Evolutionary conservation across 2,113 vertebrate species (phyloP).

Genomic region (Halichoeres trimaculatus): DNA sequence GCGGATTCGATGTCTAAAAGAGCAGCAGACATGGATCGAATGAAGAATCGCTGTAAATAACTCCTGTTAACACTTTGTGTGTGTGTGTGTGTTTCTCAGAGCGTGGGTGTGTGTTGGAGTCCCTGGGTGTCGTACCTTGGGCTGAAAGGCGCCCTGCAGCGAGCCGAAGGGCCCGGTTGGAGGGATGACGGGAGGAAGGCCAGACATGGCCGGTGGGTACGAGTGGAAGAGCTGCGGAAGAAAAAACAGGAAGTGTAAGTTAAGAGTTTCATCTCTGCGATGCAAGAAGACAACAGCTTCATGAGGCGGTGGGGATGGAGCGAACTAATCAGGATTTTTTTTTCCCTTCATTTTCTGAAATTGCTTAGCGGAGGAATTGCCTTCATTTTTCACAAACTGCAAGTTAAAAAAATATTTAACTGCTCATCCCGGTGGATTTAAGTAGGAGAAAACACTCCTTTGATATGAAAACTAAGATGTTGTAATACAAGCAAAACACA

Average conservation of each 20-base stretch:
- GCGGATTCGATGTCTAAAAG: constrained; percentile 94
- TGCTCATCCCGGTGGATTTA: constrained; percentile 32
- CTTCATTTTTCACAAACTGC: constrained; percentile 25
- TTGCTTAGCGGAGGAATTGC: constrained; percentile 21
- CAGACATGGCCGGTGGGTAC: constrained; percentile 94
- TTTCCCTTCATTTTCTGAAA: neutral
- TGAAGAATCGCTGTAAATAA: constrained; percentile 29
- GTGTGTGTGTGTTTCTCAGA: neutral
- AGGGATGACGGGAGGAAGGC: constrained; percentile 96
- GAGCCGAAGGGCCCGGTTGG: constrained; percentile 96
- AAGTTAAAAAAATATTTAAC: constrained; percentile 21
- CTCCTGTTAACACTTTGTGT: neutral
- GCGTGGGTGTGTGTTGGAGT: constrained; percentile 8
- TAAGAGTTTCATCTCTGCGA: neutral
- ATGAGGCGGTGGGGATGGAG: neutral
- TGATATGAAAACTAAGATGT: constrained; percentile 57
- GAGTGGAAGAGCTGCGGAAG: constrained; percentile 95
- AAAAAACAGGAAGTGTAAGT: constrained; percentile 18
- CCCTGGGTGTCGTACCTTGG: constrained; percentile 86
- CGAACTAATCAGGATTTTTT: neutral
- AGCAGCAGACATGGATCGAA: constrained; percentile 50
- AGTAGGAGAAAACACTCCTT: constrained; percentile 37
- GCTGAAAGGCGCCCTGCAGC: constrained; percentile 97
- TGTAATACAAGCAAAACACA: constrained; percentile 55
- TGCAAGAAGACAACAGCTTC: constrained; percentile 6